Conservation (phyloP, 2,888 invertebrate species). For the Platycheirus rosarum region DNA sequence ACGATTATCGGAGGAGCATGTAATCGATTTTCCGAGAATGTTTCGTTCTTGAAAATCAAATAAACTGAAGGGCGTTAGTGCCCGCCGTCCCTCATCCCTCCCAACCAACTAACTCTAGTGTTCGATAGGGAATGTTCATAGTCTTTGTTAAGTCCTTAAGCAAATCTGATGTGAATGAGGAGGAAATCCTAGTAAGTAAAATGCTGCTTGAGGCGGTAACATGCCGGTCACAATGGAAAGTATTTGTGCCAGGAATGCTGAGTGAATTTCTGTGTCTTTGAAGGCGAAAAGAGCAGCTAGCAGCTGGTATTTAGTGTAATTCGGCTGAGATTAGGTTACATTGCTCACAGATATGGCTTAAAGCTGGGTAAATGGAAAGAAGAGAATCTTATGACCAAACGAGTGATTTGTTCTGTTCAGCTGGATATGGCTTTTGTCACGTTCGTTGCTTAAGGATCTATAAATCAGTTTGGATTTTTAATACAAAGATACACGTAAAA, state of each 20-base stretch:
- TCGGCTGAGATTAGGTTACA: slow-evolving; percentile 25
- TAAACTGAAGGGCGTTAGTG: slow-evolving; percentile 35
- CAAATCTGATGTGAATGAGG: background rate
- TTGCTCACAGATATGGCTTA: slow-evolving; percentile 6
- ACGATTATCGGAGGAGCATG: slow-evolving; percentile 14
- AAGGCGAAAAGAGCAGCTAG: background rate
- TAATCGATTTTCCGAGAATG: slow-evolving; percentile 49
- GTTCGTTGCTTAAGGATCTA: background rate
- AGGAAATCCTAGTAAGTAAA: slow-evolving; percentile 15
- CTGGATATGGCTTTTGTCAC: slow-evolving; percentile 4
- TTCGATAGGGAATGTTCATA: slow-evolving; percentile 1
- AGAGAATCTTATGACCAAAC: background rate
- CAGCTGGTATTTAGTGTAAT: slow-evolving; percentile 31
- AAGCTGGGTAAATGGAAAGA: background rate
- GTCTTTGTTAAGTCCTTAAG: slow-evolving; percentile 1
- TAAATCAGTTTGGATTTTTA: too few species aligned
- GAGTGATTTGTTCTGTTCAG: background rate
- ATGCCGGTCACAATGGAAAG: slow-evolving; percentile 41
- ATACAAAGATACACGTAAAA: too few species aligned
- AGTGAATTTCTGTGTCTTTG: slow-evolving; percentile 24
- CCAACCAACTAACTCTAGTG: background rate
- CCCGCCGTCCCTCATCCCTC: too few species aligned
- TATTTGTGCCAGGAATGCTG: slow-evolving; percentile 38
- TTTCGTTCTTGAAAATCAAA: slow-evolving; percentile 43
- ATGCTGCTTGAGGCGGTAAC: slow-evolving; percentile 22